Conservation (phyloP, 2,113 vertebrate species). For the Gobius niger region DNA sequence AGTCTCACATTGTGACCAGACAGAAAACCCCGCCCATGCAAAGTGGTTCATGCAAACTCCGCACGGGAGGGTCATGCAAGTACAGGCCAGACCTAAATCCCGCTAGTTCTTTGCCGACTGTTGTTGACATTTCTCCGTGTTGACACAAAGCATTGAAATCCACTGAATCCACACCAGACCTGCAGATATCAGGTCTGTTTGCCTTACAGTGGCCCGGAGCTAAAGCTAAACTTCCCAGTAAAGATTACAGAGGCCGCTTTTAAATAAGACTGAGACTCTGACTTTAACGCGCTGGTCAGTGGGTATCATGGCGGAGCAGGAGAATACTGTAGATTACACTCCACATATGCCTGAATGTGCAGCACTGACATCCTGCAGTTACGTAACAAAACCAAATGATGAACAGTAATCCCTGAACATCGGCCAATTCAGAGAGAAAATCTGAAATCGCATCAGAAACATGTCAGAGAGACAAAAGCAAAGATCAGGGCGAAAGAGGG, state of each 20-base stretch:
- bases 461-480: background rate
- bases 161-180: constrained; percentile 7
- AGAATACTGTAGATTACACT: no score
- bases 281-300: no score
- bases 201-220: background rate
- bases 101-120: no score
- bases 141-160: background rate
- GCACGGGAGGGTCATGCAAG: no score
- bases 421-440: constrained; percentile 7
- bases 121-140: constrained; percentile 3
- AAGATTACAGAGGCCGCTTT: background rate
- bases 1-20: no score
- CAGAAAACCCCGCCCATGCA: no score
- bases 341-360: background rate
- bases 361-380: constrained; percentile 2
- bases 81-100: no score
- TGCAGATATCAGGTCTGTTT: background rate
- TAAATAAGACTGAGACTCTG: background rate
- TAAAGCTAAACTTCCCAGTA: background rate
- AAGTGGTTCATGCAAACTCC: no score
- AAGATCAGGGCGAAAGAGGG: background rate
- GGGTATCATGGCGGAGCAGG: no score
- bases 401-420: constrained; percentile 23
- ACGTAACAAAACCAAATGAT: constrained; percentile 29
- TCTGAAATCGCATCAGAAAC: background rate